Evolutionary conservation across 2,113 vertebrate species (phyloP).

Genomic region (Megalops atlanticus): DNA sequence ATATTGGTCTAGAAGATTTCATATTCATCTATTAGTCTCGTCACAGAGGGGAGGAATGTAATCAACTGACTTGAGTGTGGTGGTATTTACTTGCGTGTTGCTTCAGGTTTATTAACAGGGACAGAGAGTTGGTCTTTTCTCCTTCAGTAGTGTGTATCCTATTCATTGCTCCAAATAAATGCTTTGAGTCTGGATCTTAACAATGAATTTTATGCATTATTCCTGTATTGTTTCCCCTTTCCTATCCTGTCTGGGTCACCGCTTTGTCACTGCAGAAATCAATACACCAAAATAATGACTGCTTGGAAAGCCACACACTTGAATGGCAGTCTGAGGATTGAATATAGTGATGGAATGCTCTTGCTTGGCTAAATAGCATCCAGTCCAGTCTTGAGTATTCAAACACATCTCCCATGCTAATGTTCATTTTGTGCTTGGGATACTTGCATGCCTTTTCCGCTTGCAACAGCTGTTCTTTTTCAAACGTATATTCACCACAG

Average conservation of each 20-base stretch:
- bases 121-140: not conserved
- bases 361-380: constrained; percentile 68
- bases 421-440: not conserved
- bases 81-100: constrained; percentile 67
- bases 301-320: constrained; percentile 56
- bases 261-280: constrained; percentile 59
- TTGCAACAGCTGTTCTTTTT: too few species aligned
- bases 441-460: constrained; percentile 28
- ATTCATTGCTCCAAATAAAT: not conserved
- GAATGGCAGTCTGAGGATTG: constrained; percentile 59
- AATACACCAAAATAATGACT: constrained; percentile 61
- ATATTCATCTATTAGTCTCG: constrained; percentile 63
- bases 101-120: constrained; percentile 49
- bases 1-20: constrained; percentile 68
- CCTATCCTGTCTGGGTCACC: constrained; percentile 43
- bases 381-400: constrained; percentile 59
- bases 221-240: constrained; percentile 23
- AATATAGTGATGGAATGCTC: constrained; percentile 62
- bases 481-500: too few species aligned
- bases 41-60: constrained; percentile 59
- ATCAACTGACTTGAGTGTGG: constrained; percentile 58
- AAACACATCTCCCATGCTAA: constrained; percentile 27
- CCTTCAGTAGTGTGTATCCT: not conserved
- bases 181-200: not conserved
- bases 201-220: constrained; percentile 12